Percentiles rank a stretch among this genome's conserved stretches.
phyloP scores from a whole-genome alignment of 2,888 invertebrate species.

The Thecophora atra region DNA sequence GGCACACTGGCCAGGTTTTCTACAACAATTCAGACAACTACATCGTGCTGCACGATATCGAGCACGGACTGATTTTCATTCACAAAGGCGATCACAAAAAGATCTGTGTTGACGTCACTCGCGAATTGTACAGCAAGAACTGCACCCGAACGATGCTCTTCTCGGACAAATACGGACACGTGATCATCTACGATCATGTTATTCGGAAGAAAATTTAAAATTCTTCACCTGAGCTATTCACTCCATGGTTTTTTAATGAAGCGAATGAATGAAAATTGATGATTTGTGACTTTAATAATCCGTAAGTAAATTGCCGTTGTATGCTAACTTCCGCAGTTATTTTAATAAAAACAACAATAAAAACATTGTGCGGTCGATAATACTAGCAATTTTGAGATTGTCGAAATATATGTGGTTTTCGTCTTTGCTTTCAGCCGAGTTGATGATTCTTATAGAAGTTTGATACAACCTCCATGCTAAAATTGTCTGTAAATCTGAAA shows the following conservation, averaged over 20 bases:
- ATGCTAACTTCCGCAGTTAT: too few relatives aligned
- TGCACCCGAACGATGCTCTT: conserved; percentile 73
- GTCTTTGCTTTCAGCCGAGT: too few relatives aligned
- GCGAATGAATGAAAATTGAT: neutral
- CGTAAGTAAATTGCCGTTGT: too few relatives aligned
- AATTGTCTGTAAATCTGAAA: too few relatives aligned
- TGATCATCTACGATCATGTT: conserved; percentile 83
- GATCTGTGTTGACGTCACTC: conserved; percentile 75
- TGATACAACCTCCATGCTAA: too few relatives aligned
- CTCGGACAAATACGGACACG: conserved; percentile 76
- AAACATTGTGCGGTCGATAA: too few relatives aligned
- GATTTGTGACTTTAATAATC: neutral
- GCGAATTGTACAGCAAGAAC: conserved; percentile 72
- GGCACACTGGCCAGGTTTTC: conserved; percentile 75
- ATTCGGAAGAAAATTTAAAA: conserved; percentile 70
- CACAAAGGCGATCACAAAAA: conserved; percentile 82
- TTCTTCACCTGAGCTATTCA: too few relatives aligned
- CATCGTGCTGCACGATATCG: conserved; percentile 78
- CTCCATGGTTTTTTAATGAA: too few relatives aligned
- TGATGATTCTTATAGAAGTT: too few relatives aligned
- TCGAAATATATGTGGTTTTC: too few relatives aligned
- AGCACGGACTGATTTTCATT: conserved; percentile 79
- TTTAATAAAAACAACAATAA: too few relatives aligned
- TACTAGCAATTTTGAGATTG: too few relatives aligned
- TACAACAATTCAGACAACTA: conserved; percentile 83